phyloP scores from a whole-genome alignment of 2,797 vertebrate genomes.

The Rhinoraja longicauda region DNA sequence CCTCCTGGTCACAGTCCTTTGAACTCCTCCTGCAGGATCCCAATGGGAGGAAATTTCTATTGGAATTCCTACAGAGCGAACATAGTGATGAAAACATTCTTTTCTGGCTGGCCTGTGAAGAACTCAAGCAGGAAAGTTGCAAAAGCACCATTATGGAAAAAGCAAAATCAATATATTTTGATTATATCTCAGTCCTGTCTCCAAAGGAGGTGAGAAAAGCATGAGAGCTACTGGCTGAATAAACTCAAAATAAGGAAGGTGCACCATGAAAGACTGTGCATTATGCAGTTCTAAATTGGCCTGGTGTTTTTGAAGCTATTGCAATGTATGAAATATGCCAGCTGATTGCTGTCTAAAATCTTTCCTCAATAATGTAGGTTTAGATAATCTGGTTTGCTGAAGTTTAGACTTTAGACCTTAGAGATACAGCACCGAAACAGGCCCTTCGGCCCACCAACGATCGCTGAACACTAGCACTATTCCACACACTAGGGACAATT shows the following conservation, averaged over 20 bases:
- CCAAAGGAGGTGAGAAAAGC: conserved; percentile 41
- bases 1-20: conserved; percentile 44
- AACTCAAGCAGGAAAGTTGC: conserved; percentile 41
- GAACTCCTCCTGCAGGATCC: conserved; percentile 38
- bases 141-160: conserved; percentile 37
- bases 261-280: not conserved
- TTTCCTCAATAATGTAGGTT: not conserved
- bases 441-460: too few species aligned
- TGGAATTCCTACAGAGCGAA: conserved; percentile 43
- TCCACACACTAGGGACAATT: too few species aligned
- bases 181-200: conserved; percentile 44
- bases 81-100: conserved; percentile 46
- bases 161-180: conserved; percentile 43
- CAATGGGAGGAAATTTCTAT: conserved; percentile 40
- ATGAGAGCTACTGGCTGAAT: not conserved
- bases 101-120: conserved; percentile 46
- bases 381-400: not conserved
- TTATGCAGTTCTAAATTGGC: not conserved
- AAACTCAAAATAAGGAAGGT: not conserved
- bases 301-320: not conserved
- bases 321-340: not conserved
- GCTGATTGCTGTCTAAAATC: not conserved
- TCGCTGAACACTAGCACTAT: too few species aligned
- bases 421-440: too few species aligned
- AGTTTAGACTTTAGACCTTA: not conserved